These are phyloP conservation scores for Rhagophthalmus giganteus DNA, from an alignment of 2,888 invertebrate species.

Conservation along the genomic window DNA sequence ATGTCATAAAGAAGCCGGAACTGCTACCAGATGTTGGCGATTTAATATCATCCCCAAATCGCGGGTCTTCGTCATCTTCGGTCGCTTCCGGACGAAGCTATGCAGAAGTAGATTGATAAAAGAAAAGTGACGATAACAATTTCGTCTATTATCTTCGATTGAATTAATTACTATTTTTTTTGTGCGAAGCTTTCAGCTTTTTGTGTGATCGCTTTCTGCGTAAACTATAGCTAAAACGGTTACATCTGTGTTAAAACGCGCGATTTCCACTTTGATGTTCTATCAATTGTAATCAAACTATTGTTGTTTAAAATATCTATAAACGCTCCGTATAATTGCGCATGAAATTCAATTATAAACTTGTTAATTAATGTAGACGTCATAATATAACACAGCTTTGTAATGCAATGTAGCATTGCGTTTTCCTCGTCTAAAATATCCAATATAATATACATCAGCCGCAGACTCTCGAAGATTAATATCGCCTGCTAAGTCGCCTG, in stretches of 20 bases:
- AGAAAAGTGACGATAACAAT: background rate
- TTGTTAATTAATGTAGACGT: constrained; percentile 30
- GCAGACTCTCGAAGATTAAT: constrained; percentile 55
- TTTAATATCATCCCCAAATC: constrained; percentile 52
- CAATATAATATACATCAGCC: constrained; percentile 57
- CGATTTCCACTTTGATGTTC: too few relatives aligned
- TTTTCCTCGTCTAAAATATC: constrained; percentile 53
- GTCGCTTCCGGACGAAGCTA: constrained; percentile 11
- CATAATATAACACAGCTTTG: constrained; percentile 23
- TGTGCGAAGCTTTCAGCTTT: too few relatives aligned
- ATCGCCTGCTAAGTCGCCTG: constrained; percentile 49
- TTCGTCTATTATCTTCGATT: background rate
- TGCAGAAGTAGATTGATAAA: constrained; percentile 16
- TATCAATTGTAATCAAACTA: too few relatives aligned
- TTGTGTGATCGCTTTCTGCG: too few relatives aligned
- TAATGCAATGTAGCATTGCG: constrained; percentile 37
- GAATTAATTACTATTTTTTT: too few relatives aligned
- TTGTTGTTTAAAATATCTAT: too few relatives aligned
- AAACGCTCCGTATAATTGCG: constrained; percentile 16
- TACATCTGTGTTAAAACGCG: too few relatives aligned
- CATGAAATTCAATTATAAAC: constrained; percentile 28
- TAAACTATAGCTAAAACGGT: too few relatives aligned
- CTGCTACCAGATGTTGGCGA: constrained; percentile 54
- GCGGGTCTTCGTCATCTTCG: constrained; percentile 34
- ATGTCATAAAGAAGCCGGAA: constrained; percentile 51